Base-by-base conservation (phyloP, 2,888 invertebrate species). In the Euphydryas editha region DNA sequence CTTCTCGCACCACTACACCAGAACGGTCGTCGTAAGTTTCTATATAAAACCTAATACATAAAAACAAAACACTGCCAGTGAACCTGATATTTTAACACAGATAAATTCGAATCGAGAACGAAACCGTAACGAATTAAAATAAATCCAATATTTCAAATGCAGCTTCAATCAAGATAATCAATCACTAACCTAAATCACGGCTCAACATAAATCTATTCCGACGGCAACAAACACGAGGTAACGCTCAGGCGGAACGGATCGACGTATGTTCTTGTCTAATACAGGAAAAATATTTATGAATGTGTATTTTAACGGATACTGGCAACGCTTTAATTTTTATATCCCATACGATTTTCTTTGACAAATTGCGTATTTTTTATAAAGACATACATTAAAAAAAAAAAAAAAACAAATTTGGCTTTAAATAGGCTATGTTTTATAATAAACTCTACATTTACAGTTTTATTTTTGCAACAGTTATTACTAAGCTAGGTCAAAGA, bases 131-230 rank as follows among this genome's bases (percentile, higher is more conserved):
- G 37, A 42, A 61, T 57, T 65, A 57, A 42, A 61, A 61, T 42
- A 42, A 49, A 57, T 21, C 20, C 44, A 61, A 67, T 67, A 44
- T 47, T 46, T 62, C 62, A 58, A 62, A 59, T 44, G 66, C 62
- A 62, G 20, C 46, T 51, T 24, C 51, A 17, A 51, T 51, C 51
- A 51, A 18, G 24, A 51, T 30, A 51, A 51, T 51, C 51, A 51
- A 51, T 51, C 51, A 51, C 51, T 8, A 24, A 30, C 51, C 51
- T 30, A 30, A 51, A 51, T 51, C 51, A 51, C n/a, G n/a, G 24
- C n/a, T 24, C 24, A 21, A n/a, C 21, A 51, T 51, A 51, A 51
- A 51, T 51, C 51, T 51, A 7, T 15, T 15, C n/a, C n/a, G 51
- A 51, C 51, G 24, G 51, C 51, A n/a, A 51, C 51, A 30, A 51